A percentile compares a stretch with the other conserved stretches of the same genome.
These are phyloP conservation scores for Antechinus stuartii DNA, from an alignment of 2,113 vertebrate genomes.

Conservation along the genomic window DNA sequence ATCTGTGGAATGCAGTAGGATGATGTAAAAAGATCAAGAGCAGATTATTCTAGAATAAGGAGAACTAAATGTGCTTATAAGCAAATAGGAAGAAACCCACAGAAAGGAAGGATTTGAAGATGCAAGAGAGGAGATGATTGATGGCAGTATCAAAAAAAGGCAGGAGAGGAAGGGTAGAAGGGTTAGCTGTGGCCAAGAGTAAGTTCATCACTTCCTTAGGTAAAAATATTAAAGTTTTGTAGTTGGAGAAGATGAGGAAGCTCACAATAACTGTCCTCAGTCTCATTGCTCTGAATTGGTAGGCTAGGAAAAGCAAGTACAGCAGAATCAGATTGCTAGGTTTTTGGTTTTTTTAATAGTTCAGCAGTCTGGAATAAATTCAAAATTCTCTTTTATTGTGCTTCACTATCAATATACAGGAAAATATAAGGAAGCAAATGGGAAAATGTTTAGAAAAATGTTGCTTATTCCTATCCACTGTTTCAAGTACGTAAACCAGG, in stretches of 20 bases:
- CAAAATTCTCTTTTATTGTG: not conserved
- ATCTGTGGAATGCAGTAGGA: not conserved
- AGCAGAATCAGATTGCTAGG: not conserved
- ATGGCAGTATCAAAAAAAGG: not conserved
- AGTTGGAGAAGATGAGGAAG: not conserved
- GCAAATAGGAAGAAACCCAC: not conserved
- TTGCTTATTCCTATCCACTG: not conserved
- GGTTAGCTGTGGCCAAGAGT: not conserved
- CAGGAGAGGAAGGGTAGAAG: no score
- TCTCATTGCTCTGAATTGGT: no score
- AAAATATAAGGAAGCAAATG: not conserved
- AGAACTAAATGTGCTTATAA: not conserved
- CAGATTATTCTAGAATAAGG: not conserved
- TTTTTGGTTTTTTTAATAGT: not conserved
- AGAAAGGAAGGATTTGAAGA: not conserved
- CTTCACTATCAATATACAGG: not conserved
- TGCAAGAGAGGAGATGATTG: not conserved
- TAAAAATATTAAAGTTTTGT: not conserved
- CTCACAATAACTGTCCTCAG: not conserved
- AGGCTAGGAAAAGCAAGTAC: not conserved
- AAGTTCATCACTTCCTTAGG: not conserved
- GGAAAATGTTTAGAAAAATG: not conserved
- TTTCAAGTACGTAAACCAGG: not conserved
- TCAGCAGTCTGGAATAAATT: not conserved
- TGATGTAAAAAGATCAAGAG: not conserved